Evolutionary conservation across 2,888 invertebrate genomes (phyloP).

Genomic region (Cephus rjabovi): DNA sequence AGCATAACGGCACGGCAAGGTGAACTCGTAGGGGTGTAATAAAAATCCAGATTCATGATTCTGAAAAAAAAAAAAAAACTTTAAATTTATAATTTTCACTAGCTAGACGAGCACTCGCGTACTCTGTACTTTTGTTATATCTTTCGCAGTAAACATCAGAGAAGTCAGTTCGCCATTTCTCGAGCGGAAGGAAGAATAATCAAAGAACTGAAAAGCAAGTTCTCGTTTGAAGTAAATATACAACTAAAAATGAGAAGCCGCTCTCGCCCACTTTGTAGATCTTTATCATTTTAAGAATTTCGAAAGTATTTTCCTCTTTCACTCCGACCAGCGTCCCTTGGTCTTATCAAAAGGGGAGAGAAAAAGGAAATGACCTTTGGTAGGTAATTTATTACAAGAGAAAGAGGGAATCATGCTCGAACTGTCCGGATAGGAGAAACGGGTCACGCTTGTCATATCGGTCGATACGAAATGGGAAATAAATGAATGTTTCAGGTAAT

Average conservation of each 20-base stretch:
- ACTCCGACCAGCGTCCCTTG: background rate
- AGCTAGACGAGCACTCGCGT: background rate
- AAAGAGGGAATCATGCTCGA: background rate
- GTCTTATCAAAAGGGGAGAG: background rate
- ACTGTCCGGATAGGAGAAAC: background rate
- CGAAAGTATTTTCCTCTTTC: background rate
- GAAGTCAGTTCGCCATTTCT: background rate
- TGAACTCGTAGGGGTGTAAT: slow-evolving; percentile 52
- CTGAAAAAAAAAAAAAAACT: background rate
- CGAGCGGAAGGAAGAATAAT: background rate
- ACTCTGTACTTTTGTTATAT: background rate
- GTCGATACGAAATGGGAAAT: background rate
- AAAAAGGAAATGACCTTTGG: background rate
- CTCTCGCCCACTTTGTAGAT: too few relatives aligned
- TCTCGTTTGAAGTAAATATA: background rate
- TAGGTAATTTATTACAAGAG: background rate
- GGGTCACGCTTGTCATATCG: background rate
- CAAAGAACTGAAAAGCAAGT: background rate
- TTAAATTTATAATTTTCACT: background rate
- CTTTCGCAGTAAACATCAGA: background rate
- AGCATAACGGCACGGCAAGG: slow-evolving; percentile 64
- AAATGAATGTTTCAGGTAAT: background rate
- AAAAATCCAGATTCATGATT: slow-evolving; percentile 54
- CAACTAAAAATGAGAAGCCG: background rate
- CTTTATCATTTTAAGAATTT: background rate